Evolutionary conservation across 1,140 invertebrate genomes (phyloP).

Genomic region (Alviniconcha marisindica): DNA sequence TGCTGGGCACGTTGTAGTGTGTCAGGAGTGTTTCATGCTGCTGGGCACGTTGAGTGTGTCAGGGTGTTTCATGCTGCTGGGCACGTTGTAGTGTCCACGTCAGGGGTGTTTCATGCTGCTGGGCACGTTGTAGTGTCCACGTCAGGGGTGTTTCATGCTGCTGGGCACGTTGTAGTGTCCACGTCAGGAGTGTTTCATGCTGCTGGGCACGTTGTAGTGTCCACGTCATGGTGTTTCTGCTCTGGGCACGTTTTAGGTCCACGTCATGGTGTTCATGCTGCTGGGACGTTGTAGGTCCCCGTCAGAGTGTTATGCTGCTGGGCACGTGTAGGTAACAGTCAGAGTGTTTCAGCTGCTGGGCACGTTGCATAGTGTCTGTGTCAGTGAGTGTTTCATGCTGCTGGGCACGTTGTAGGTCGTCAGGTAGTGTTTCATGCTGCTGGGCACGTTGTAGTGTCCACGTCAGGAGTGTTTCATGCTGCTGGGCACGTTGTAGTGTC

Average conservation of each 20-base stretch:
- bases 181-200: no score
- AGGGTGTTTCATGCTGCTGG: background rate
- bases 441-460: background rate
- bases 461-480: slow-evolving; percentile 28
- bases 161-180: no score
- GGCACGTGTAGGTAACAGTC: no score
- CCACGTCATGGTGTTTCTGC: background rate
- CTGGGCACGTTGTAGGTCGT: background rate
- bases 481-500: no score
- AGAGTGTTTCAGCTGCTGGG: no score
- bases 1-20: no score
- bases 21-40: background rate
- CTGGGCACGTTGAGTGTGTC: background rate
- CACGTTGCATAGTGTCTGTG: no score
- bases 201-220: no score
- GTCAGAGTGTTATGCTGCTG: no score
- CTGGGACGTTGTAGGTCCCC: no score
- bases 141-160: no score
- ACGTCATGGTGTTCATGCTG: slow-evolving; percentile 29
- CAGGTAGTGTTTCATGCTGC: background rate
- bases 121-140: no score
- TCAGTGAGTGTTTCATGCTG: background rate
- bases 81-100: background rate
- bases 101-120: slow-evolving; percentile 41
- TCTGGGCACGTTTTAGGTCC: background rate